These are phyloP conservation scores for Amia ocellicauda DNA, from an alignment of 2,113 vertebrate genomes.

Conservation along the genomic window DNA sequence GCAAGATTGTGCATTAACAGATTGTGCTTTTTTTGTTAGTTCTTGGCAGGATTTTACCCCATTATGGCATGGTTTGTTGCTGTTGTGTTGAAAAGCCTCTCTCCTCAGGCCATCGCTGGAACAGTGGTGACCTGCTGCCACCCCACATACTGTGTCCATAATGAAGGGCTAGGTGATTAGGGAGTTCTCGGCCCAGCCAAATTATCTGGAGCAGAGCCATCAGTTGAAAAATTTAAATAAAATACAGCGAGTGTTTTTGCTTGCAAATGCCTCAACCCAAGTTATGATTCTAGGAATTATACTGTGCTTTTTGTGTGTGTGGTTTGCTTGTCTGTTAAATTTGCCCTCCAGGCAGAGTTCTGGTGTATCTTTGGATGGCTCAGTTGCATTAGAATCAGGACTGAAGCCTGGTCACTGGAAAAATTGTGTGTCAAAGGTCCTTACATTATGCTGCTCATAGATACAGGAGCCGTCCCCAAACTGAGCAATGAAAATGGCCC, in stretches of 20 bases:
- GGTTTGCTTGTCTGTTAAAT: conserved; percentile 19
- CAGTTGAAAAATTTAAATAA: conserved; percentile 40
- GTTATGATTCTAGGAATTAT: conserved; percentile 34
- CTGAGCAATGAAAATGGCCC: too few relatives aligned
- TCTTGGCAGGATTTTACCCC: conserved; percentile 47
- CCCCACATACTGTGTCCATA: conserved; percentile 47
- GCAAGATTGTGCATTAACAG: conserved; percentile 49
- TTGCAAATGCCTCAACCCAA: conserved; percentile 42
- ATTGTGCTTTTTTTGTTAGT: conserved; percentile 32
- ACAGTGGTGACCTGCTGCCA: conserved; percentile 54
- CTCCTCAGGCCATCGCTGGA: conserved; percentile 44
- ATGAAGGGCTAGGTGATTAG: conserved; percentile 48
- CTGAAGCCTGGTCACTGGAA: too few relatives aligned
- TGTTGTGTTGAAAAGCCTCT: conserved; percentile 21
- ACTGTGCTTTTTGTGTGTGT: conserved; percentile 28
- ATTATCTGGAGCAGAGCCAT: conserved; percentile 43
- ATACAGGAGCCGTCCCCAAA: too few relatives aligned
- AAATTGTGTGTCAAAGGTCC: too few relatives aligned
- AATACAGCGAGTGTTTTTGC: too few relatives aligned
- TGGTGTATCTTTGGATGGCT: background rate
- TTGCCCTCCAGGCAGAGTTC: conserved; percentile 19
- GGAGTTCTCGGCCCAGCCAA: conserved; percentile 42
- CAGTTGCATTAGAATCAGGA: too few relatives aligned
- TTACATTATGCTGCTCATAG: too few relatives aligned
- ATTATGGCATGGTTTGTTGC: conserved; percentile 41